Conservation (phyloP, 2,113 vertebrate genomes). For the Megaceryle torquata region DNA sequence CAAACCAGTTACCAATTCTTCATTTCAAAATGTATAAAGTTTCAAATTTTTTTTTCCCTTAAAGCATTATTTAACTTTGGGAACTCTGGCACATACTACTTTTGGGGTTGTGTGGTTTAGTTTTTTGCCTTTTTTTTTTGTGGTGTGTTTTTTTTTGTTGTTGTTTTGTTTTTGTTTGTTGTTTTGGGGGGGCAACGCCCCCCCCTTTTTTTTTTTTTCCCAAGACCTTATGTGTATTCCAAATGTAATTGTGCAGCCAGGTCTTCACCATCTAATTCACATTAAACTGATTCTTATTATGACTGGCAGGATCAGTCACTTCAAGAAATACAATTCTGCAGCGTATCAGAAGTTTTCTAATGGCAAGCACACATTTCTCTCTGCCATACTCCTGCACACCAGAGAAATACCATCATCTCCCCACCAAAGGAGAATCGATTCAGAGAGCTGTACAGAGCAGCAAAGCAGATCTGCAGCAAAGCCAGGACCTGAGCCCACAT, state of each 20-base stretch:
- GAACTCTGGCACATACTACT: background rate
- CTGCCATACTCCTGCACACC: background rate
- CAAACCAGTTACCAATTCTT: background rate
- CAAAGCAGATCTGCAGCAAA: background rate
- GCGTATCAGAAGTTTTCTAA: background rate
- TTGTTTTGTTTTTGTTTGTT: background rate
- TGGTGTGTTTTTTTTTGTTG: background rate
- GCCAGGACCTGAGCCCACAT: background rate
- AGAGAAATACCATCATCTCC: background rate
- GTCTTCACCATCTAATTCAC: background rate
- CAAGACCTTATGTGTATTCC: background rate
- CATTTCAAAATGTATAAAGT: background rate
- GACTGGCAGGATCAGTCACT: background rate
- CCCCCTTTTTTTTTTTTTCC: background rate
- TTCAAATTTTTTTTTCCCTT: background rate
- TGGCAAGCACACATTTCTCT: background rate
- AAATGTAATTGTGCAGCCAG: background rate
- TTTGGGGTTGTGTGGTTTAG: background rate
- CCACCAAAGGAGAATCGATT: background rate
- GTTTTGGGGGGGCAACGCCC: no score
- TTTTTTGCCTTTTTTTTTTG: no score
- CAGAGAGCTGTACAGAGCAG: background rate
- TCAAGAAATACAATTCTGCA: background rate
- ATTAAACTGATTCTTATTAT: background rate
- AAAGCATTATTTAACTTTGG: background rate